These are phyloP conservation scores for Sarcophaga bullata DNA, from an alignment of 1,140 invertebrate genomes.

Conservation along the genomic window DNA sequence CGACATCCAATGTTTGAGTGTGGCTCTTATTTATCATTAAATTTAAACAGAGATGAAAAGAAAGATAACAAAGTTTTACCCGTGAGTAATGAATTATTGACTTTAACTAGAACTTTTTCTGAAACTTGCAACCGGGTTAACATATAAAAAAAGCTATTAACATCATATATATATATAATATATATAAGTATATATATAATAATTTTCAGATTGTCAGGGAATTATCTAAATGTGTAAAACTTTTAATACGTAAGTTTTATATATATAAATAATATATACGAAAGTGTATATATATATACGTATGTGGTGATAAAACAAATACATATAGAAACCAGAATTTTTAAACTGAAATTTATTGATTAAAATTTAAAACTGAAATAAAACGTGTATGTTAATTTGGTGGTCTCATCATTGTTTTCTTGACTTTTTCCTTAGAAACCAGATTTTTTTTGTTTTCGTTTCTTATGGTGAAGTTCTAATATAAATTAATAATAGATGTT, in stretches of 20 bases:
- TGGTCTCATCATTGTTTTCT: slow-evolving; percentile 20
- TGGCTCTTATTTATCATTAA: neutral
- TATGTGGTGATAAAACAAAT: neutral
- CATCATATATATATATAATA: too few relatives aligned
- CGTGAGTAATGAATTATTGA: neutral
- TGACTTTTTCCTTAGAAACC: slow-evolving; percentile 24
- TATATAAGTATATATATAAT: too few relatives aligned
- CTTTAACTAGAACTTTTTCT: neutral
- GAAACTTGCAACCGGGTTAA: neutral
- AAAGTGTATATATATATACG: neutral
- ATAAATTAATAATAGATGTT: neutral
- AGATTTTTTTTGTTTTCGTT: slow-evolving; percentile 25
- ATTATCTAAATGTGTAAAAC: neutral
- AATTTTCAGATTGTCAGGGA: neutral
- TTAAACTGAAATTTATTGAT: neutral
- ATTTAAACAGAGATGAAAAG: neutral
- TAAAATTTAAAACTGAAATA: slow-evolving; percentile 11
- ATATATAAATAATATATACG: neutral
- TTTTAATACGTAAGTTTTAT: too few relatives aligned
- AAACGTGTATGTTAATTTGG: slow-evolving; percentile 21
- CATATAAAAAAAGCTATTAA: neutral
- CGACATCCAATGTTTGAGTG: neutral
- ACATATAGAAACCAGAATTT: neutral
- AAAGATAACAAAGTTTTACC: neutral
- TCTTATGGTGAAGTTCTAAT: slow-evolving; percentile 3